These are phyloP conservation scores for Megaustenia siamemsis DNA, from an alignment of 2,888 invertebrate genomes.

Conservation along the genomic window DNA sequence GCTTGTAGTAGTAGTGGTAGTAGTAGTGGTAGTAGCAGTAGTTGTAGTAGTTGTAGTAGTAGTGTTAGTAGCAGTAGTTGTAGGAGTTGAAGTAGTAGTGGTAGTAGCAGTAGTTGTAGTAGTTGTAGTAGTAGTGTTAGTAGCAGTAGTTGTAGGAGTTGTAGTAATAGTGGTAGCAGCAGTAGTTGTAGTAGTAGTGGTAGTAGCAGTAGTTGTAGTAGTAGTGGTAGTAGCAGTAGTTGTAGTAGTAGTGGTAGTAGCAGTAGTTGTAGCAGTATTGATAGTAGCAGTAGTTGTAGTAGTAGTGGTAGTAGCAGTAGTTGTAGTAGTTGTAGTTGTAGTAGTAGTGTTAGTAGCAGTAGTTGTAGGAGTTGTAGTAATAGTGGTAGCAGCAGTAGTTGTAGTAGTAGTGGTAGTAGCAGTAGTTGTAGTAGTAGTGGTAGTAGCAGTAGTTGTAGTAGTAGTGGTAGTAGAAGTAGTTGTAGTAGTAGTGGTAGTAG, in stretches of 20 bases:
- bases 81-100: no score
- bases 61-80: no score
- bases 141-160: no score
- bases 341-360: no score
- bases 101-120: not conserved
- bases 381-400: not conserved
- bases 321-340: not conserved
- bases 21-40: not conserved
- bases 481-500: no score
- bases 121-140: not conserved
- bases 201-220: not conserved
- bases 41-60: no score
- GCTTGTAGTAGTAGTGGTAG: not conserved
- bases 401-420: constrained; percentile 2
- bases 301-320: not conserved
- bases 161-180: not conserved
- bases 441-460: not conserved
- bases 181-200: not conserved
- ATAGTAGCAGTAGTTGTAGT: no score
- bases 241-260: not conserved
- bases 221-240: not conserved
- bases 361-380: no score
- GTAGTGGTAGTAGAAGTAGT: no score
- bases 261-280: no score
- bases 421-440: not conserved